phyloP scores from a whole-genome alignment of 2,888 invertebrate species.

The Allygus modestus region DNA sequence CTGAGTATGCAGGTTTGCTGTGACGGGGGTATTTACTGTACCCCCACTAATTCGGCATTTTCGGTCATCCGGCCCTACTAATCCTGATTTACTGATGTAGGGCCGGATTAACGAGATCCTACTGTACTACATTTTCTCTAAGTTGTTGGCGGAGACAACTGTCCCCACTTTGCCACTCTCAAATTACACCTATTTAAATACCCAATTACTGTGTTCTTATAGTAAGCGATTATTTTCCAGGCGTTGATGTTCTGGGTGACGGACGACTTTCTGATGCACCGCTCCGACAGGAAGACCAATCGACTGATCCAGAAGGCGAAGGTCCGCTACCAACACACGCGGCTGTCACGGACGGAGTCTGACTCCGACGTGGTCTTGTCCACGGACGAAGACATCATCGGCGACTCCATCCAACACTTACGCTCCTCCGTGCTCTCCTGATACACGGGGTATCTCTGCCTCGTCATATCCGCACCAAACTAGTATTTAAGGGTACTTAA shows the following conservation, averaged over 20 bases:
- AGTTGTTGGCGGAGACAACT: too few species aligned
- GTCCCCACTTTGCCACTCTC: too few species aligned
- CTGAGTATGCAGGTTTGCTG: too few species aligned
- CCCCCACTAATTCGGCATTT: too few species aligned
- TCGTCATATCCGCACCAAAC: constrained; percentile 20
- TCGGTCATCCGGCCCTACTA: too few species aligned
- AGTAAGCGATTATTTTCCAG: constrained; percentile 74
- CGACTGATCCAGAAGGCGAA: constrained; percentile 74
- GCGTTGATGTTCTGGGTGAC: constrained; percentile 92
- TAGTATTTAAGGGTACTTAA: constrained; percentile 52
- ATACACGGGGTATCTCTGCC: not conserved
- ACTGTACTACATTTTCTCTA: too few species aligned
- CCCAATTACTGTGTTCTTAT: too few species aligned
- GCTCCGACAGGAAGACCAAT: constrained; percentile 68
- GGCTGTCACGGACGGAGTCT: constrained; percentile 78
- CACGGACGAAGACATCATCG: constrained; percentile 81
- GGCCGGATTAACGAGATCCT: too few species aligned
- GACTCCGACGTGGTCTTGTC: constrained; percentile 81
- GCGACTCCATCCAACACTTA: constrained; percentile 69
- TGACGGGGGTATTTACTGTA: too few species aligned
- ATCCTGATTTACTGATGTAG: too few species aligned
- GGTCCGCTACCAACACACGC: constrained; percentile 79
- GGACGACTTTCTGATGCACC: constrained; percentile 89
- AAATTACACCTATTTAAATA: too few species aligned
- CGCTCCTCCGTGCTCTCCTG: constrained; percentile 52